phyloP scores from a whole-genome alignment of 2,888 invertebrate species.

The Herminia tarsipennalis region DNA sequence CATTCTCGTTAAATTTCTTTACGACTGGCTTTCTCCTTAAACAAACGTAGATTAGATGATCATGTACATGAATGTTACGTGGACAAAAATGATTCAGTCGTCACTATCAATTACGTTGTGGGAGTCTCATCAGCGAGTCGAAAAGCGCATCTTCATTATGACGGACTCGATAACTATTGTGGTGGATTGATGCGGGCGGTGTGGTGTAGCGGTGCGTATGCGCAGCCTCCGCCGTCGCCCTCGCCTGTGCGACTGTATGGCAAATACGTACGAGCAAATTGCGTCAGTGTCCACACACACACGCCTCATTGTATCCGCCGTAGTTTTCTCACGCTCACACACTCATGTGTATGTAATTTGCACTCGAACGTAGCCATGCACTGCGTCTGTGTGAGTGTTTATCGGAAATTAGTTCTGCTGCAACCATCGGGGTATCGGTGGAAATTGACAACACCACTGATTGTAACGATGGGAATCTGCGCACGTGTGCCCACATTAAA shows the following conservation, averaged over 20 bases:
- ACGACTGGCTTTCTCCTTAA: conserved; percentile 58
- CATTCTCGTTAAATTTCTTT: conserved; percentile 51
- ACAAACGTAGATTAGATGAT: conserved; percentile 64
- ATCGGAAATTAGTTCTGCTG: conserved; percentile 81
- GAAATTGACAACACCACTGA: conserved; percentile 76
- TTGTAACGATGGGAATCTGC: conserved; percentile 72
- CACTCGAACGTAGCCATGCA: conserved; percentile 63
- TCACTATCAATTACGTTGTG: conserved; percentile 71
- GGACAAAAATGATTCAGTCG: conserved; percentile 65
- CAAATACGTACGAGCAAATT: conserved; percentile 56
- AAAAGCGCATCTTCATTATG: conserved; percentile 80
- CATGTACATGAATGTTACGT: conserved; percentile 62
- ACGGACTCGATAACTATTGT: conserved; percentile 73
- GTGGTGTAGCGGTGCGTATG: conserved; percentile 56
- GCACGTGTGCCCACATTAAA: conserved; percentile 75
- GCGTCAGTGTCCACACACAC: conserved; percentile 65
- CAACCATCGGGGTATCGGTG: conserved; percentile 70
- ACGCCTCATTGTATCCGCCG: conserved; percentile 70
- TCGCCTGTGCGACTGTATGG: conserved; percentile 42
- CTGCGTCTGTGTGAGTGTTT: conserved; percentile 67
- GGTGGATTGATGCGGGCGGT: conserved; percentile 72
- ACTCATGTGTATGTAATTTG: conserved; percentile 71
- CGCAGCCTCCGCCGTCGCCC: conserved; percentile 47
- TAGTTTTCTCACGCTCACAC: conserved; percentile 83
- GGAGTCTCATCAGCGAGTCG: conserved; percentile 77